Conservation (phyloP, 2,797 vertebrate species). For the Trachurus trachurus region DNA sequence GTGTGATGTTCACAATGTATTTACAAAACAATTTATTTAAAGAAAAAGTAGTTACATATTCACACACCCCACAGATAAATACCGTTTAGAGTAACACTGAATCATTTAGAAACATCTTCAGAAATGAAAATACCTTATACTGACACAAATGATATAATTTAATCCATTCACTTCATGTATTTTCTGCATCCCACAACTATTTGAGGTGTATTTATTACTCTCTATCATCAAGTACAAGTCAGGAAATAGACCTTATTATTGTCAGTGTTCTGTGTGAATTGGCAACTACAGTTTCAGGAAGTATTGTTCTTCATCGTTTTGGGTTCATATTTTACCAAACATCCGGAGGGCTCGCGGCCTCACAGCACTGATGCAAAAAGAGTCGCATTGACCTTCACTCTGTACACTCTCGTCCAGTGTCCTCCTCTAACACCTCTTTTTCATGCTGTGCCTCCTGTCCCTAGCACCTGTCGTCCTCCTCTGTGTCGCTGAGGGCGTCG, state of each 20-base stretch:
- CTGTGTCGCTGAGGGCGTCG: conserved; percentile 94
- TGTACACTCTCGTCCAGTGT: conserved; percentile 30
- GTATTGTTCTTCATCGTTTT: conserved; percentile 63
- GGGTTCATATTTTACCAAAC: conserved; percentile 62
- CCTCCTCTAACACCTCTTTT: conserved; percentile 49
- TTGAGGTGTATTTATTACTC: conserved; percentile 65
- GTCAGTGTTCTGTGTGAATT: conserved; percentile 78
- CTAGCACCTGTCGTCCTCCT: conserved; percentile 98
- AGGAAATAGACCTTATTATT: conserved; percentile 78
- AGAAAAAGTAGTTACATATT: conserved; percentile 85
- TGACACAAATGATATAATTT: conserved; percentile 71
- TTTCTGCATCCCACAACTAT: conserved; percentile 55
- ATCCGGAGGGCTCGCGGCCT: conserved; percentile 48
- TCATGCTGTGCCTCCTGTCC: conserved; percentile 42
- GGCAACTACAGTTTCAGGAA: conserved; percentile 79
- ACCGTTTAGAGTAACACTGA: conserved; percentile 79
- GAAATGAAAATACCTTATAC: conserved; percentile 76
- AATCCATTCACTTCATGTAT: conserved; percentile 56
- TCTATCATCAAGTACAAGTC: conserved; percentile 77
- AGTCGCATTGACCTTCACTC: conserved; percentile 55
- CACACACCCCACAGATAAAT: conserved; percentile 81
- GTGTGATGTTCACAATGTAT: conserved; percentile 78
- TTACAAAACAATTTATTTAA: conserved; percentile 80
- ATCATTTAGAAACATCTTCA: conserved; percentile 77
- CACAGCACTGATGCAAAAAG: conserved; percentile 61